A percentile compares a stretch with the other conserved stretches of the same genome.
These are phyloP conservation scores for Anguilla rostrata DNA, from an alignment of 2,113 vertebrate genomes.

Conservation along the genomic window DNA sequence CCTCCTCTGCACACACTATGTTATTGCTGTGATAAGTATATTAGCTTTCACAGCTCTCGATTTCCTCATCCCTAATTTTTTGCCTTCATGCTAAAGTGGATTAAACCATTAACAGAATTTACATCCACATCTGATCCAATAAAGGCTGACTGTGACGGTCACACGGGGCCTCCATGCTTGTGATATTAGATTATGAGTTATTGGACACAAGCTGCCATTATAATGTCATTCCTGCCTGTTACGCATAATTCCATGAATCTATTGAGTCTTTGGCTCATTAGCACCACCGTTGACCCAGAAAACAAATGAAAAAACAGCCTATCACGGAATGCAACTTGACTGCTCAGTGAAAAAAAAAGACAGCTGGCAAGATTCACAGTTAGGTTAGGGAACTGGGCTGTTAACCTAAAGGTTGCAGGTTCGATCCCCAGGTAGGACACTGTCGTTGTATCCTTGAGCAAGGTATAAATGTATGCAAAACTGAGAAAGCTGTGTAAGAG, in stretches of 20 bases:
- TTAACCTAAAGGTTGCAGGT: too few species aligned
- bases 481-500: too few species aligned
- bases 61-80: neutral
- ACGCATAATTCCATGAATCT: neutral
- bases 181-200: neutral
- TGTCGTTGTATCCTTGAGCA: too few species aligned
- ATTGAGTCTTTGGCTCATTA: neutral
- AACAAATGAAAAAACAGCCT: neutral
- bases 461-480: too few species aligned
- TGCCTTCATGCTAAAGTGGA: neutral
- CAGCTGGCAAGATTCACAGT: neutral
- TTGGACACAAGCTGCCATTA: neutral
- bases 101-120: neutral
- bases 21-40: neutral
- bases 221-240: slow-evolving; percentile 15
- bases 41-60: neutral
- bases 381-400: neutral
- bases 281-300: neutral
- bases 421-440: too few species aligned
- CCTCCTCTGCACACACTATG: neutral
- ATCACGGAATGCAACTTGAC: too few species aligned
- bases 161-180: neutral
- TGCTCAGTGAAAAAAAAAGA: neutral
- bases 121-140: neutral
- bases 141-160: neutral